Base-by-base conservation (phyloP, 2,888 invertebrate species). In the Agriotes lineatus region DNA sequence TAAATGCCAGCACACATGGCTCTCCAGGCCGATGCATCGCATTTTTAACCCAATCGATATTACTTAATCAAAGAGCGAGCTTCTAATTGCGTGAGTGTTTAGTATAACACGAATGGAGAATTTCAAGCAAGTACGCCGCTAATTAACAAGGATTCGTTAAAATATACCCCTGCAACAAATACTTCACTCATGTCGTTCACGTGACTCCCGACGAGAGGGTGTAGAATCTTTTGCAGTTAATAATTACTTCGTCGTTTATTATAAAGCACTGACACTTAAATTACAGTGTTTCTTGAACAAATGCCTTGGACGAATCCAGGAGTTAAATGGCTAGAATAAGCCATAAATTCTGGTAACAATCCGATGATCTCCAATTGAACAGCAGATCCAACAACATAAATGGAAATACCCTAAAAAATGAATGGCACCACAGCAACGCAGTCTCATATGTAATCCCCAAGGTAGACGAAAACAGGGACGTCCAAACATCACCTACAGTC, bases 61-160 rank as follows among this genome's bases (percentile, higher is more conserved):
- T 44, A 59, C 52, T 64, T 69, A 69, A 64, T 69, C 66, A 59
- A 66, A 54, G 39, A 54, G 58, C 45, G 44, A 52, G 58, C 54
- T 30, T 66, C 44, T 39, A 66, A 61, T 61, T 37, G 61, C 61
- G 61, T 39, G 61, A 61, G 50, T 61, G 50, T 30, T 61, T 50
- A 25, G 12, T 61, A 22, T 61, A 50, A 61, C 25, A 48, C 22
- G 22, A 39, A 10, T 52, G 20, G 19, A 39, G 35, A 56, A 39
- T 56, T 56, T 39, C 14, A n/a, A 35, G 33, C 10, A 37, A 58
- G 44, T 25, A 25, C 42, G 19, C 30, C 42, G 58, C 30, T 58
- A 58, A 58, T 58, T 58, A 58, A 44, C 44, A 14, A 18, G 22
- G n/a, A 58, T 44, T 42, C 42, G 18, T 19, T 18, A 39, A 39